A percentile compares a stretch with the other conserved stretches of the same genome.
Conservation (phyloP, 2,888 invertebrate species). For the Chalcosyrphus nemorum region DNA sequence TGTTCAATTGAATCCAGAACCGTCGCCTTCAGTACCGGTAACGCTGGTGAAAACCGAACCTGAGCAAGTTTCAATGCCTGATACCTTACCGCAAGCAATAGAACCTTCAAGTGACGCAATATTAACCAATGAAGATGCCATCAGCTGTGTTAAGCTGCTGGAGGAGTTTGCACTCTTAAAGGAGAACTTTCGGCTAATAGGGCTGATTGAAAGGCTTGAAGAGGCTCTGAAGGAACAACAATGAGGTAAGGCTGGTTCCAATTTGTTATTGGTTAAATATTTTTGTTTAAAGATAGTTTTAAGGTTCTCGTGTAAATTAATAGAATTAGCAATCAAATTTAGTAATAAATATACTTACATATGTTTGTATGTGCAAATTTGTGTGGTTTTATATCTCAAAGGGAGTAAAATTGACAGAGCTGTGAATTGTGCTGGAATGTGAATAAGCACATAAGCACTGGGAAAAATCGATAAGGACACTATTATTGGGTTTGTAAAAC, state of each 20-base stretch:
- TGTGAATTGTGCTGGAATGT: too few relatives aligned
- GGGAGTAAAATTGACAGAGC: too few relatives aligned
- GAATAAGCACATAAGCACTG: too few relatives aligned
- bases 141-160: conserved; percentile 79
- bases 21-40: fast-evolving
- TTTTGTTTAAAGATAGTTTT: background rate
- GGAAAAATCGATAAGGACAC: too few relatives aligned
- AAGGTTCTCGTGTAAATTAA: background rate
- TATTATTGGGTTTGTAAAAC: too few relatives aligned
- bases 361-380: background rate
- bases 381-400: background rate
- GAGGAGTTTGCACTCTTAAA: conserved; percentile 79
- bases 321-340: background rate
- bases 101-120: too few relatives aligned
- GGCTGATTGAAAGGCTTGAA: conserved; percentile 75
- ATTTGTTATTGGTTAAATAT: background rate
- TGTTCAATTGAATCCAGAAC: background rate
- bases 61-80: background rate
- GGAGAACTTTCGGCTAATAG: conserved; percentile 79
- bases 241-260: background rate
- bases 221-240: conserved; percentile 39
- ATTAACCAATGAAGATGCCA: conserved; percentile 77
- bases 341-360: background rate
- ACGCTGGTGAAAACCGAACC: background rate
- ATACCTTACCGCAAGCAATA: background rate